A percentile compares a stretch with the other conserved stretches of the same genome.
These are phyloP conservation scores for Lycophotia porphyrea DNA, from an alignment of 2,888 invertebrate species.

Conservation along the genomic window DNA sequence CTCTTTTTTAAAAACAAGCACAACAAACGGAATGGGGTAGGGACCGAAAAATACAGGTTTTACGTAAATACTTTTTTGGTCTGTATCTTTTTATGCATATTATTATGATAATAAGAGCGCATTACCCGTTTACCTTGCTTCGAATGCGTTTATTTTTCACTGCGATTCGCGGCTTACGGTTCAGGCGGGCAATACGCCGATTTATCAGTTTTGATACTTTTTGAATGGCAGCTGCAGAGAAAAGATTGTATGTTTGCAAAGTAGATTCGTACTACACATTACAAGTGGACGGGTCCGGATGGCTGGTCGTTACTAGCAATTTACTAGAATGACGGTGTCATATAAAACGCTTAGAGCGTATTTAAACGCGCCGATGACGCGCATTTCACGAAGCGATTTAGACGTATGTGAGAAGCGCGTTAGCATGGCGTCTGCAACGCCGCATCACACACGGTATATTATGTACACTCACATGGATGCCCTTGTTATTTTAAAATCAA, in stretches of 20 bases:
- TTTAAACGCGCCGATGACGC: too few species aligned
- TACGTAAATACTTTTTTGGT: slow-evolving; percentile 72
- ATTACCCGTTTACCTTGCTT: slow-evolving; percentile 84
- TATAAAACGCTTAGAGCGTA: too few species aligned
- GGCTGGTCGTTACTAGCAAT: not conserved
- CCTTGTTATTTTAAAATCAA: not conserved
- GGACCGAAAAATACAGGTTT: slow-evolving; percentile 77
- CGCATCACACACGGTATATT: too few species aligned
- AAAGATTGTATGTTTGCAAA: not conserved
- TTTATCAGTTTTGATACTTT: slow-evolving; percentile 66
- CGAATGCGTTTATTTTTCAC: slow-evolving; percentile 85
- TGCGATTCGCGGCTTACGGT: slow-evolving; percentile 73
- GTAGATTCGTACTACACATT: not conserved
- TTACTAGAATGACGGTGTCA: not conserved
- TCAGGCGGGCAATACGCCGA: slow-evolving; percentile 70
- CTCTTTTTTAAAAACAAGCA: slow-evolving; percentile 27
- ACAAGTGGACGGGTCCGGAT: not conserved
- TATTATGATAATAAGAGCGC: slow-evolving; percentile 86
- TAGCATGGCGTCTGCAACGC: too few species aligned
- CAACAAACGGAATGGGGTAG: slow-evolving; percentile 37
- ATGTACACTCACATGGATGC: not conserved
- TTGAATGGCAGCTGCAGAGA: not conserved
- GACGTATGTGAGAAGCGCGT: too few species aligned
- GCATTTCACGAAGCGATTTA: too few species aligned
- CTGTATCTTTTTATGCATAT: slow-evolving; percentile 79